A percentile compares a stretch with the other conserved stretches of the same genome.
Evolutionary conservation across 2,797 vertebrate species (phyloP).

Genomic region (Labeo calbasu): DNA sequence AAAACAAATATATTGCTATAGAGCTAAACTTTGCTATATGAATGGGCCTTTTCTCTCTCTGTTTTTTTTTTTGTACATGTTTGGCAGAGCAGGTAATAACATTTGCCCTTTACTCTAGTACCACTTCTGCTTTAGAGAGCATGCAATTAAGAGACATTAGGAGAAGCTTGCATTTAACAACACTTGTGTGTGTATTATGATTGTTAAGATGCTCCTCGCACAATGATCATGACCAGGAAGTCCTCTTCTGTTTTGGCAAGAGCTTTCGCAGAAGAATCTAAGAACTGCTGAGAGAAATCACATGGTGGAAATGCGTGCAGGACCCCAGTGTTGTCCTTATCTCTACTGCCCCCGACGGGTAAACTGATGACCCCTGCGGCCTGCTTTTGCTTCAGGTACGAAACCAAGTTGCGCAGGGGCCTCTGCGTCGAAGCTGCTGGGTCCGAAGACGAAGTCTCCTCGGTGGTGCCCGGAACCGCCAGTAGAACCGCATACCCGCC

Average conservation of each 20-base stretch:
- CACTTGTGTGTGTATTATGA: conserved; percentile 70
- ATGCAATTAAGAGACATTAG: conserved; percentile 80
- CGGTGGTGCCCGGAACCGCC: conserved; percentile 89
- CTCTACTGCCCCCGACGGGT: conserved; percentile 95
- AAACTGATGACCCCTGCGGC: conserved; percentile 99
- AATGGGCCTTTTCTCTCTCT: conserved; percentile 44
- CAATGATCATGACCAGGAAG: conserved; percentile 99
- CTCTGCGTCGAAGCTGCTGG: conserved; percentile 91
- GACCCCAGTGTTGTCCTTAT: conserved; percentile 98
- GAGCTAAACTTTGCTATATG: conserved; percentile 55
- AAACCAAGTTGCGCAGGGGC: conserved; percentile 98
- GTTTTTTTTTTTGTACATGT: conserved; percentile 61
- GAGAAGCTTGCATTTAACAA: conserved; percentile 61
- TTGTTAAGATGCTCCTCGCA: conserved; percentile 95
- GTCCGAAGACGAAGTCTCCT: conserved; percentile 79
- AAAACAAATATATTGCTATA: conserved; percentile 56
- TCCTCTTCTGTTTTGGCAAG: conserved; percentile 99
- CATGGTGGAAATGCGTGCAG: conserved; percentile 99
- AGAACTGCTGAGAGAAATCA: conserved; percentile 99
- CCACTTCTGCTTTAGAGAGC: conserved; percentile 86
- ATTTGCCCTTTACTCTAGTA: conserved; percentile 81
- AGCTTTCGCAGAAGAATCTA: conserved; percentile 97
- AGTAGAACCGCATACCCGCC: conserved; percentile 93
- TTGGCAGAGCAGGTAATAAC: conserved; percentile 74
- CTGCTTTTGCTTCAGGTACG: conserved; percentile 99